Conservation (phyloP, 2,888 invertebrate species). For the Andrena marginata region DNA sequence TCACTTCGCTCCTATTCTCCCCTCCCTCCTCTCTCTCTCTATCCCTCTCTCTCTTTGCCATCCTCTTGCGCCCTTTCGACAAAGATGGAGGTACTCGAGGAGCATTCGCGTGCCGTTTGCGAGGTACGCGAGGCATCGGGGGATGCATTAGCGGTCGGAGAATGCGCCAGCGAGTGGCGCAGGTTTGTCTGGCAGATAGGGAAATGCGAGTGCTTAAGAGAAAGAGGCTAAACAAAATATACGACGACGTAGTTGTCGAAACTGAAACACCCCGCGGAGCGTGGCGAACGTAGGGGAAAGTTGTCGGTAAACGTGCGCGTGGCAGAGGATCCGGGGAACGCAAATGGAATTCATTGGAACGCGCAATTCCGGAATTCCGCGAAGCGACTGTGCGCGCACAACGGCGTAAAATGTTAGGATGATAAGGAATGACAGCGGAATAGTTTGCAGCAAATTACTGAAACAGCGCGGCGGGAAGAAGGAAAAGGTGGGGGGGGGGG, state of each 20-base stretch:
- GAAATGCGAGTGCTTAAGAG: conserved; percentile 30
- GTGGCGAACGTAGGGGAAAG: not conserved
- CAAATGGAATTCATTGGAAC: too few species aligned
- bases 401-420: not conserved
- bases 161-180: conserved; percentile 50
- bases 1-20: conserved; percentile 56
- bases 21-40: not conserved
- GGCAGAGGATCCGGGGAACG: not conserved
- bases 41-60: not conserved
- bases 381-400: not conserved
- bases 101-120: conserved; percentile 61
- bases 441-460: not conserved
- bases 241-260: conserved; percentile 18
- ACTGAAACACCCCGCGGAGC: conserved; percentile 8
- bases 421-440: not conserved
- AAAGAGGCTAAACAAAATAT: conserved; percentile 36
- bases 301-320: not conserved
- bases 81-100: conserved; percentile 57
- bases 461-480: not conserved
- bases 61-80: conserved; percentile 43
- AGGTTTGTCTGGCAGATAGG: conserved; percentile 39
- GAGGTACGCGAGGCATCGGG: conserved; percentile 47
- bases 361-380: too few species aligned
- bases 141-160: conserved; percentile 70
- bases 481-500: not conserved